phyloP scores from a whole-genome alignment of 2,888 invertebrate genomes.

The Ecliptopera silaceata region DNA sequence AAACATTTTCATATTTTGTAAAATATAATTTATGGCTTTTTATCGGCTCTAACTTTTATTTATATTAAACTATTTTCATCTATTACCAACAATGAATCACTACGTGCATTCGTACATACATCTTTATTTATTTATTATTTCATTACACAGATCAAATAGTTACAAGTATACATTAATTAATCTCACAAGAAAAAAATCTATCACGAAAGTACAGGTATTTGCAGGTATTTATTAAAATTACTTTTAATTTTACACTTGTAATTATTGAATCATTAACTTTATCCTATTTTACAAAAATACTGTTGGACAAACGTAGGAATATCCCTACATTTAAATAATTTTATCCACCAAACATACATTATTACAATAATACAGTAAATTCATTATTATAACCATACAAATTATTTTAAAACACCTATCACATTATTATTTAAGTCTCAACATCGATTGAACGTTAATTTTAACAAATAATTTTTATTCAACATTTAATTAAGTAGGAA shows the following conservation, averaged over 20 bases:
- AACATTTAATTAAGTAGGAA: slow-evolving; percentile 26
- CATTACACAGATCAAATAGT: slow-evolving; percentile 32
- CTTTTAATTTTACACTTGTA: slow-evolving; percentile 35
- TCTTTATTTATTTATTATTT: not conserved
- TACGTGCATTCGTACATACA: slow-evolving; percentile 18
- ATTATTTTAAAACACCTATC: slow-evolving; percentile 64
- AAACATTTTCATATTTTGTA: slow-evolving; percentile 38
- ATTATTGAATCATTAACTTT: slow-evolving; percentile 37
- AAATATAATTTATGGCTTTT: slow-evolving; percentile 26
- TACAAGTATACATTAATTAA: slow-evolving; percentile 26
- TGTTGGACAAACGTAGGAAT: slow-evolving; percentile 57
- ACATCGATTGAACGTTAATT: slow-evolving; percentile 60
- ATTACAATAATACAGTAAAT: slow-evolving; percentile 44
- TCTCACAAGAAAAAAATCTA: not conserved
- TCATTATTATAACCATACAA: slow-evolving; percentile 48
- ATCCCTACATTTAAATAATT: slow-evolving; percentile 48
- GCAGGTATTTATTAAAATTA: not conserved
- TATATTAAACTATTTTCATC: slow-evolving; percentile 23
- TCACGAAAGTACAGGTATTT: not conserved
- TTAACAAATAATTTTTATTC: slow-evolving; percentile 45
- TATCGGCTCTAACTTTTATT: slow-evolving; percentile 19
- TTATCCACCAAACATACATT: slow-evolving; percentile 41
- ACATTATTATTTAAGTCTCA: slow-evolving; percentile 66
- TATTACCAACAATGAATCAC: slow-evolving; percentile 25
- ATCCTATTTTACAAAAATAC: slow-evolving; percentile 60